Evolutionary conservation across 1,140 invertebrate genomes (phyloP).

Genomic region (Zaprionus taronus): DNA sequence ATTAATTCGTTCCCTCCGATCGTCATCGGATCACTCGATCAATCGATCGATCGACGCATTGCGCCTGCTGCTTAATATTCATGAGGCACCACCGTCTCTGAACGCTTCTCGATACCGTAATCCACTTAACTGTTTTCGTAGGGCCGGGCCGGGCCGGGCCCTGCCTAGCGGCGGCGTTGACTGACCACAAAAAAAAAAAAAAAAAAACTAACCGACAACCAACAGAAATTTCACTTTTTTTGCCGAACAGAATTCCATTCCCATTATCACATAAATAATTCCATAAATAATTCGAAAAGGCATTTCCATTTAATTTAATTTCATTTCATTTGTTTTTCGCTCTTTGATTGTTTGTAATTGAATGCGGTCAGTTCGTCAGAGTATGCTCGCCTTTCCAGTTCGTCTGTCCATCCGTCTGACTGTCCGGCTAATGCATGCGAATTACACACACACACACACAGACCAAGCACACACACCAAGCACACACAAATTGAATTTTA

Average conservation of each 20-base stretch:
- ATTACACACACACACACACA: conserved; percentile 25
- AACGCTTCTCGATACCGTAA: conserved; percentile 72
- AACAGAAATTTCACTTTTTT: conserved; percentile 57
- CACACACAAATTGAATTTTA: conserved; percentile 8
- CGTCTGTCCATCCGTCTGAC: neutral
- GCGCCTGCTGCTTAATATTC: conserved; percentile 61
- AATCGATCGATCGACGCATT: conserved; percentile 17
- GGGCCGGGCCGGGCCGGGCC: conserved; percentile 36
- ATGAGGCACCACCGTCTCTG: conserved; percentile 42
- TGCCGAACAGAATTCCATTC: conserved; percentile 30
- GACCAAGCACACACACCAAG: conserved; percentile 2
- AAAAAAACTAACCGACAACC: neutral
- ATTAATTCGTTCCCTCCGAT: conserved; percentile 13
- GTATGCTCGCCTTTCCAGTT: conserved; percentile 4
- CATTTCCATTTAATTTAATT: conserved; percentile 39
- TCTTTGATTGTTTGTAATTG: conserved; percentile 37
- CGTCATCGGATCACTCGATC: conserved; percentile 44
- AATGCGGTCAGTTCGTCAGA: conserved; percentile 26
- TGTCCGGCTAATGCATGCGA: conserved; percentile 43
- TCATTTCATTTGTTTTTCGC: conserved; percentile 27
- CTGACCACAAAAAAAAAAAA: conserved; percentile 1
- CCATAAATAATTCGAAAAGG: conserved; percentile 5
- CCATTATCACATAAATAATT: conserved; percentile 22
- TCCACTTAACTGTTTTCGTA: conserved; percentile 73
- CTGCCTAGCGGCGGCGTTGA: conserved; percentile 21